These are phyloP conservation scores for Dexiosoma caninum DNA, from an alignment of 2,888 invertebrate species.

Conservation along the genomic window DNA sequence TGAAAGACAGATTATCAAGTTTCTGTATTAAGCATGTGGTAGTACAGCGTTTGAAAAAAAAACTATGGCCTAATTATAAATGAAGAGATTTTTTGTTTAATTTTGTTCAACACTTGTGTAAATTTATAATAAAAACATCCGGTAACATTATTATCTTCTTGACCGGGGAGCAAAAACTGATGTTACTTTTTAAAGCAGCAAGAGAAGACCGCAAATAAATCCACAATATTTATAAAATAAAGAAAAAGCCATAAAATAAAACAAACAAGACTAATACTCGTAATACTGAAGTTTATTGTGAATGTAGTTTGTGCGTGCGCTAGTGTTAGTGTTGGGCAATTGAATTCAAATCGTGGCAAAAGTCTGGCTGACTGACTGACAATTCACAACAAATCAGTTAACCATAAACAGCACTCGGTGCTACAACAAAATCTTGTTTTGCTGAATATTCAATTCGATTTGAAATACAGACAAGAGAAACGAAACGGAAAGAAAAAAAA, in stretches of 20 bases:
- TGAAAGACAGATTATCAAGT: too few relatives aligned
- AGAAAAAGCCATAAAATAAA: slow-evolving; percentile 21
- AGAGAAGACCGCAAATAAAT: slow-evolving; percentile 40
- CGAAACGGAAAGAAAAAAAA: not conserved
- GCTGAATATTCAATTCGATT: slow-evolving; percentile 11
- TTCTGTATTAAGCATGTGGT: too few relatives aligned
- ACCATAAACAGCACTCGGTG: slow-evolving; percentile 57
- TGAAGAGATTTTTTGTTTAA: too few relatives aligned
- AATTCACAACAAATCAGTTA: slow-evolving; percentile 57
- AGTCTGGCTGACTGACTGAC: slow-evolving; percentile 47
- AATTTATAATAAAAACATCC: not conserved
- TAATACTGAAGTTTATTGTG: slow-evolving; percentile 5
- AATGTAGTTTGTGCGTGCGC: not conserved
- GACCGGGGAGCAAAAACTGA: slow-evolving; percentile 3
- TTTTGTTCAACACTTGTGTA: too few relatives aligned
- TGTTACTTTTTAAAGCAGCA: slow-evolving; percentile 2
- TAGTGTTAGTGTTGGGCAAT: slow-evolving; percentile 30
- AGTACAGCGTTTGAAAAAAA: too few relatives aligned
- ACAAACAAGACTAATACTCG: slow-evolving; percentile 1
- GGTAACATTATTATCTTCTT: not conserved
- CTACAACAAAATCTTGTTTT: slow-evolving; percentile 35
- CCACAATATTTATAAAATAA: not conserved
- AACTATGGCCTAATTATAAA: too few relatives aligned
- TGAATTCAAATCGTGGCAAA: slow-evolving; percentile 56
- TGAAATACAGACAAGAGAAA: slow-evolving; percentile 38